Conservation (phyloP, 2,888 invertebrate genomes). For the Eudemis profundana region DNA sequence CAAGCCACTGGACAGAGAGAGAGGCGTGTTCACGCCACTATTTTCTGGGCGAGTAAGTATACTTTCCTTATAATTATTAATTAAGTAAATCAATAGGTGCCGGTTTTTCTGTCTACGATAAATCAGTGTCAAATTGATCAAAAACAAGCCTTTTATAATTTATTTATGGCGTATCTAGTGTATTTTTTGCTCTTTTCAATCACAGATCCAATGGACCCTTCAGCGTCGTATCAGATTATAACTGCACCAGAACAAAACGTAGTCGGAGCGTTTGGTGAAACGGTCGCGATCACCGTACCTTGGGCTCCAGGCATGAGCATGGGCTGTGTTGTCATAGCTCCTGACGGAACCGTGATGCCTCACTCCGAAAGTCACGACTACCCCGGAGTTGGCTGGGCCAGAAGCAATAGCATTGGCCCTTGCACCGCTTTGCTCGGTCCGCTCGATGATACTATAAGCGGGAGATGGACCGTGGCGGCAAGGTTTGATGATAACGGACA, state of each 20-base stretch:
- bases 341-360: constrained; percentile 41
- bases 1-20: constrained; percentile 36
- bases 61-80: too few relatives aligned
- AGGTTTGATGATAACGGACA: constrained; percentile 28
- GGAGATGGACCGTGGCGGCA: constrained; percentile 33
- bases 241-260: constrained; percentile 38
- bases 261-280: constrained; percentile 34
- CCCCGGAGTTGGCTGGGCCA: constrained; percentile 30
- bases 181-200: neutral
- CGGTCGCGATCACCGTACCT: constrained; percentile 12
- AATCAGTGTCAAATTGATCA: too few relatives aligned
- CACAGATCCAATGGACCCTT: constrained; percentile 37
- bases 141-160: too few relatives aligned
- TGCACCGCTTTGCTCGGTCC: constrained; percentile 38
- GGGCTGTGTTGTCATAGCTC: constrained; percentile 36
- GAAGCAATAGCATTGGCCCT: constrained; percentile 26
- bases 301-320: constrained; percentile 20
- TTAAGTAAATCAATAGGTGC: neutral
- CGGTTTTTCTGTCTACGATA: too few relatives aligned
- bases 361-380: constrained; percentile 25
- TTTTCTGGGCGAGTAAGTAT: constrained; percentile 41
- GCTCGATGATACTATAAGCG: constrained; percentile 35
- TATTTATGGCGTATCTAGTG: too few relatives aligned
- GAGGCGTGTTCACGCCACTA: constrained; percentile 16
- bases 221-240: constrained; percentile 25